Evolutionary conservation across 92 coral and sea anemone species (phyloP).

Genomic region (Porites divaricata): DNA sequence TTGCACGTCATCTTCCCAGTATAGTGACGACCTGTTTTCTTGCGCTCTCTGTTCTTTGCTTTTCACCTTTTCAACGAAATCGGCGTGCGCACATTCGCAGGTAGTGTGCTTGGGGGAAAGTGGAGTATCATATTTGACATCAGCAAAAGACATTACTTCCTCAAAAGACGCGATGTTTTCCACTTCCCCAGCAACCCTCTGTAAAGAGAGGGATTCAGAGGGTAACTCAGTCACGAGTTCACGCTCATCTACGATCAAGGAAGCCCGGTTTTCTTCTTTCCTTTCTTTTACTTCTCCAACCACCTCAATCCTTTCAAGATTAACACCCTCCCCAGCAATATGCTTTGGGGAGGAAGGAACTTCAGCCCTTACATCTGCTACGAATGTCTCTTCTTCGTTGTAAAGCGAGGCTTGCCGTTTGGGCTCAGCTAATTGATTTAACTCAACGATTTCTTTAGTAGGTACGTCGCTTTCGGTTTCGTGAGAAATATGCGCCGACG

Average conservation of each 20-base stretch:
- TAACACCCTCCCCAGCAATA: neutral
- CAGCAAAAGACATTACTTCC: no score
- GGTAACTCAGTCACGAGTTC: neutral
- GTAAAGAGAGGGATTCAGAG: no score
- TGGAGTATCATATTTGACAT: no score
- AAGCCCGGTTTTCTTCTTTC: neutral
- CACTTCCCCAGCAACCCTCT: no score
- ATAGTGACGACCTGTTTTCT: constrained; percentile 1
- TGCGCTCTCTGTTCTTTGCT: neutral
- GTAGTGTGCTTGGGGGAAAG: no score
- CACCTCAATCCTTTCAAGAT: neutral
- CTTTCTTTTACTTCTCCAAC: neutral
- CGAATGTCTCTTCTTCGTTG: neutral
- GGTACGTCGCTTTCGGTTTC: no score
- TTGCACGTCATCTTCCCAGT: neutral
- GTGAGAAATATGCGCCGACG: no score
- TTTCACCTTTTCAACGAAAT: neutral
- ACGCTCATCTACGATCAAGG: neutral
- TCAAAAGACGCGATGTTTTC: no score
- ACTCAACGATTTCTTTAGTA: no score
- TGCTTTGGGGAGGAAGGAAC: constrained; percentile 9
- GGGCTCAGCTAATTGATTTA: no score
- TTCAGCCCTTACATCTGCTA: neutral
- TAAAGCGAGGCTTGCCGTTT: constrained; percentile 7
- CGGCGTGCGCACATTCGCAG: neutral